Percentiles rank a stretch among this genome's conserved stretches.
Conservation (phyloP, 2,113 vertebrate species). For the Chaetodon auriga region DNA sequence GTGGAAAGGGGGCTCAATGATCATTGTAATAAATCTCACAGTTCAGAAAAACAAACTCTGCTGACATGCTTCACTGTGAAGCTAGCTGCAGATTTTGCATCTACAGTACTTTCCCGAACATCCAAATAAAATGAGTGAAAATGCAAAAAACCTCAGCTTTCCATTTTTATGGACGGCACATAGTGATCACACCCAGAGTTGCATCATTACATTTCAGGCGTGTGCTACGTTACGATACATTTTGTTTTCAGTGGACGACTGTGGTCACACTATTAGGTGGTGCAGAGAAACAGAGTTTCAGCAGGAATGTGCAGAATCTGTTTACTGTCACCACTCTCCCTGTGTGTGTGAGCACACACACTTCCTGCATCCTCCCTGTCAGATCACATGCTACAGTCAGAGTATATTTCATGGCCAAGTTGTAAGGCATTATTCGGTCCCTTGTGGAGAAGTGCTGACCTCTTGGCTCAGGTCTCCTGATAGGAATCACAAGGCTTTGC, state of each 20-base stretch:
- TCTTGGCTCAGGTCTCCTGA: constrained; percentile 56
- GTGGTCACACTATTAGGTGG: constrained; percentile 37
- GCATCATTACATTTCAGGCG: constrained; percentile 40
- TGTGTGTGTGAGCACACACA: neutral
- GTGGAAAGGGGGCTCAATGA: neutral
- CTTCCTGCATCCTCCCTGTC: constrained; percentile 35
- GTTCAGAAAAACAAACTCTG: neutral
- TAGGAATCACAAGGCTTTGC: constrained; percentile 69
- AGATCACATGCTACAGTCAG: constrained; percentile 66
- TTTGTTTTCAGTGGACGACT: constrained; percentile 33
- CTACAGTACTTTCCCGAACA: neutral
- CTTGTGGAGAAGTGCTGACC: constrained; percentile 56
- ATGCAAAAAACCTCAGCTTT: neutral
- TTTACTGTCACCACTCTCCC: constrained; percentile 50
- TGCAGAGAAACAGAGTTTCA: constrained; percentile 37
- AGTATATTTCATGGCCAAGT: constrained; percentile 60
- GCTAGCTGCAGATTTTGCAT: neutral
- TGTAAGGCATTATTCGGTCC: constrained; percentile 53
- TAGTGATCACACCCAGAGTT: constrained; percentile 39
- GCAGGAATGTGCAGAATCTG: constrained; percentile 61
- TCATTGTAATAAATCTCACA: neutral
- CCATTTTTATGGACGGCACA: neutral
- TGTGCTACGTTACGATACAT: neutral
- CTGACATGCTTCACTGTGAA: neutral
- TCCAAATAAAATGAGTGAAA: neutral